Conservation (phyloP, 2,888 invertebrate genomes). For the Erebia aethiops region DNA sequence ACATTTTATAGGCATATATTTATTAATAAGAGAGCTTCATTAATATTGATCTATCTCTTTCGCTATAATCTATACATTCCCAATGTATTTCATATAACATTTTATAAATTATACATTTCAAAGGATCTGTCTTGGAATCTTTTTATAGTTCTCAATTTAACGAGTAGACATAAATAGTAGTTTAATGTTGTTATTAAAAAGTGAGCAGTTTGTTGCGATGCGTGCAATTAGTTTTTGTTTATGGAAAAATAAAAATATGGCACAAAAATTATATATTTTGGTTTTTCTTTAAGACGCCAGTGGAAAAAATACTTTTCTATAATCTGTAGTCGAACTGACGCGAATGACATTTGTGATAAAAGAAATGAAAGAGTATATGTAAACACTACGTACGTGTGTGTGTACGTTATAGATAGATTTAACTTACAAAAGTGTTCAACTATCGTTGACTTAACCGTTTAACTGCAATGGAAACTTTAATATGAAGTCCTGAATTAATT, state of each 20-base stretch:
- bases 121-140: slow-evolving; percentile 38
- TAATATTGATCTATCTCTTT: slow-evolving; percentile 10
- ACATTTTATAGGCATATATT: neutral
- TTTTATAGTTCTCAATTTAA: slow-evolving; percentile 22
- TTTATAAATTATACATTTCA: slow-evolving; percentile 17
- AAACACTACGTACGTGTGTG: no score
- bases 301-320: no score
- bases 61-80: slow-evolving; percentile 55
- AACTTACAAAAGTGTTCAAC: no score
- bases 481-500: no score
- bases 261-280: slow-evolving; percentile 53
- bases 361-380: no score
- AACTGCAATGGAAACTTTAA: no score
- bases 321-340: no score
- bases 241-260: slow-evolving; percentile 69
- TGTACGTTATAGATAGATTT: no score
- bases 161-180: slow-evolving; percentile 10
- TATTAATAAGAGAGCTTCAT: slow-evolving; percentile 1
- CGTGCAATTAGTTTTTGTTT: slow-evolving; percentile 68
- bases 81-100: slow-evolving; percentile 51
- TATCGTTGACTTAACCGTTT: no score
- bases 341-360: no score
- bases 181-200: slow-evolving; percentile 24
- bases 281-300: slow-evolving; percentile 19
- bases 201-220: slow-evolving; percentile 49